These are phyloP conservation scores for Perca schrenkii DNA, from an alignment of 2,113 vertebrate genomes.

Conservation along the genomic window DNA sequence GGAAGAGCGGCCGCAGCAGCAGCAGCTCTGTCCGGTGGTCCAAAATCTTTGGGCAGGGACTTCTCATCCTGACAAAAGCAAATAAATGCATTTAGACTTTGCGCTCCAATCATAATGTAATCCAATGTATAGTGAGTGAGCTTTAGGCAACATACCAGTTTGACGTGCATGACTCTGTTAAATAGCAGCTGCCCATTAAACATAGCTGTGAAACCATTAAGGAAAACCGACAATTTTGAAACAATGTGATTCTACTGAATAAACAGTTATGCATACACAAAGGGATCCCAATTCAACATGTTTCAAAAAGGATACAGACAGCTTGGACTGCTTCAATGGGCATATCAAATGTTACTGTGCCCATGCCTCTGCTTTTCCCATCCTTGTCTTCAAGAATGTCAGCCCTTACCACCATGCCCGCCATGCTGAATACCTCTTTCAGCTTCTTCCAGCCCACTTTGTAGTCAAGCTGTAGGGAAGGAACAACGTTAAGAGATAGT, in stretches of 20 bases:
- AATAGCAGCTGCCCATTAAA: conserved; percentile 97
- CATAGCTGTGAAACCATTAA: conserved; percentile 91
- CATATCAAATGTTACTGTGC: conserved; percentile 96
- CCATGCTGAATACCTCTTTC: conserved; percentile 98
- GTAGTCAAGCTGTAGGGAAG: conserved; percentile 91
- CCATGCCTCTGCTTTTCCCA: conserved; percentile 96
- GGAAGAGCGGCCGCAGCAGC: conserved; percentile 91
- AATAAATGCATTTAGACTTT: background rate
- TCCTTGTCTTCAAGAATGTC: conserved; percentile 98
- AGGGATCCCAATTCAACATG: background rate
- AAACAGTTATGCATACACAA: background rate
- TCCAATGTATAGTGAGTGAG: background rate
- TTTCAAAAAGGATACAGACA: conserved; percentile 93
- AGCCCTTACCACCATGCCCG: conserved; percentile 91
- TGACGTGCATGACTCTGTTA: conserved; percentile 97
- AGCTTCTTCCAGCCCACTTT: conserved; percentile 99
- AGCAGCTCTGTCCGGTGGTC: conserved; percentile 90
- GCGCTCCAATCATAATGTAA: background rate
- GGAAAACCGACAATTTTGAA: conserved; percentile 56
- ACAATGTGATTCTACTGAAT: background rate
- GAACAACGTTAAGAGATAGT: background rate
- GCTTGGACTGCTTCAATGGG: conserved; percentile 97
- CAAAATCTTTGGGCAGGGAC: conserved; percentile 95
- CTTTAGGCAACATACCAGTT: conserved; percentile 89
- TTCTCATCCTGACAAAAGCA: conserved; percentile 89